Evolutionary conservation across 2,797 vertebrate species (phyloP), one percentile per base, ranked within the genome.

Genomic region (Parotocinclus haroldoi): DNA sequence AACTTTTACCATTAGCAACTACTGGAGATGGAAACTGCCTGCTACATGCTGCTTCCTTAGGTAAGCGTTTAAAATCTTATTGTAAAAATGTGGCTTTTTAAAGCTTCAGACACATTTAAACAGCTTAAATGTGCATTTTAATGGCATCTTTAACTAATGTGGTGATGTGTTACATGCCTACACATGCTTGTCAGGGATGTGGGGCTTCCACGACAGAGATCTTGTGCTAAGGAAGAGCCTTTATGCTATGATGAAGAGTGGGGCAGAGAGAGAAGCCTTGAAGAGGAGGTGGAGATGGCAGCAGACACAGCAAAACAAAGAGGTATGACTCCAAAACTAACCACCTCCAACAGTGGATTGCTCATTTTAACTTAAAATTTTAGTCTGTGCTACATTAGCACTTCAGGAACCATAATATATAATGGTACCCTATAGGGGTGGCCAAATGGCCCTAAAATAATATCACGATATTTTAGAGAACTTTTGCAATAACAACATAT

Each of bases 21-120:
- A 98, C 97, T 0, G 97, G 96, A 10, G 97, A 99, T 13, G 97
- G 97, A 11, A 99, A 99, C 91, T 99, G 97, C 85, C 94, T 99
- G 16, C 84, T 99, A 73, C 97, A 99, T 1, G 97, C 97, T 10
- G 97, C 97, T 49, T 99, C 96, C 17, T 88, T 98, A 81, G 96
- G 96, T 98, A 85, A 91, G 88, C 44, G 5, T 52, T 44, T 27
- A 14, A 19, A 42, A 53, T 14, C 12, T 44, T 38, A 52, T 53
- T 16, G 10, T 44, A 13, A 10, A 36, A 13, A n/a, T 11, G 13
- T 18, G 11, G 7, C 39, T 14, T n/a, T 6, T 40, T 19, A 10
- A 40, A n/a, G 11, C 12, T 38, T 66, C 51, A 27, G 4, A 7
- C 10, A 49, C 18, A 58, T 51, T 7, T 49, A 42, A 27, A 45